A percentile compares a stretch with the other conserved stretches of the same genome.
phyloP scores from a whole-genome alignment of 2,113 vertebrate genomes.

The Notechis scutatus region DNA sequence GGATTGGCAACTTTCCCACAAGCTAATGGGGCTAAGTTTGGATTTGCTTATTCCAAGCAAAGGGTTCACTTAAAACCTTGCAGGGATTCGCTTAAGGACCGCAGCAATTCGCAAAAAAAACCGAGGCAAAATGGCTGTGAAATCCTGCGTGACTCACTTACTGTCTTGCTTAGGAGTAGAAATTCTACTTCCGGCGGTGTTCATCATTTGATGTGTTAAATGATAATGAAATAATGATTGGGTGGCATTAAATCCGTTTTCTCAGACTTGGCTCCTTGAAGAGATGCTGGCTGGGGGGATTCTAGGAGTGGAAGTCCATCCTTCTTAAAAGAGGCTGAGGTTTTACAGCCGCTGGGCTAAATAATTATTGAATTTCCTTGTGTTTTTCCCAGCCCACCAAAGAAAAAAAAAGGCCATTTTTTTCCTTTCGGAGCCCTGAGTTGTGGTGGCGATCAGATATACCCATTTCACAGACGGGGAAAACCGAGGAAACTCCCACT shows the following conservation, averaged over 20 bases:
- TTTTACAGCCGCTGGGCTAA: background rate
- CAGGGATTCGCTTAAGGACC: too few species aligned
- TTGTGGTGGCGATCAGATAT: fast-evolving
- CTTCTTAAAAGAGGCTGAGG: background rate
- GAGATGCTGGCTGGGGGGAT: background rate
- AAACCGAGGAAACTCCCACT: background rate
- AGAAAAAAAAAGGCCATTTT: too few species aligned
- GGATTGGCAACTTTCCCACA: background rate
- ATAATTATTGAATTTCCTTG: background rate
- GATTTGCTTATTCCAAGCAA: too few species aligned
- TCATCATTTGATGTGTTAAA: background rate
- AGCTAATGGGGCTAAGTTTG: too few species aligned
- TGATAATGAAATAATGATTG: background rate
- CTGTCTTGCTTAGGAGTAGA: background rate
- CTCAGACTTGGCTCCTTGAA: background rate
- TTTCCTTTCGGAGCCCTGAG: background rate
- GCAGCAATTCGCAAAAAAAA: too few species aligned
- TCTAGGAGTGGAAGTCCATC: background rate
- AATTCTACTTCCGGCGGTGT: background rate
- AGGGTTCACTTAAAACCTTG: too few species aligned
- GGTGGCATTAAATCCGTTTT: background rate
- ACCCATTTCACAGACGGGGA: background rate
- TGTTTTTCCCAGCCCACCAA: background rate
- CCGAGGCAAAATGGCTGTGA: too few species aligned
- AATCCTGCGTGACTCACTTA: too few species aligned